These are phyloP conservation scores for Aphelocoma californica DNA, from an alignment of 2,797 vertebrate genomes.

Conservation along the genomic window DNA sequence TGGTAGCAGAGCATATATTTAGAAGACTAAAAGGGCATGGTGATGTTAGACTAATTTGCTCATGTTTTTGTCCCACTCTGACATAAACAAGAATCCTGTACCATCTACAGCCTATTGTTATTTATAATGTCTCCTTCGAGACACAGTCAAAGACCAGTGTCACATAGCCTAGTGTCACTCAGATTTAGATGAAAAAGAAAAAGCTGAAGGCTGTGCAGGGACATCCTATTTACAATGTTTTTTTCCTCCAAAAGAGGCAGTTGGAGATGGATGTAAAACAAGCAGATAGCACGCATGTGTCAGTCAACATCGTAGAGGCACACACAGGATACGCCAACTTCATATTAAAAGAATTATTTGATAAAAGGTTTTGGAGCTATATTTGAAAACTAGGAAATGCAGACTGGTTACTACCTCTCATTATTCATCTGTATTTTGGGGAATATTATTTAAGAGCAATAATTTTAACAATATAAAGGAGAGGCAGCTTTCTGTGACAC, in stretches of 20 bases:
- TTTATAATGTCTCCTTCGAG: neutral
- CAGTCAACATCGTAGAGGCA: neutral
- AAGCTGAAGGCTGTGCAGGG: neutral
- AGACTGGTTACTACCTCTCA: neutral
- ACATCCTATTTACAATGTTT: neutral
- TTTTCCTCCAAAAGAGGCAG: neutral
- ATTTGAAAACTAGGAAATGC: conserved; percentile 29
- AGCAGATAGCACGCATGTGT: neutral
- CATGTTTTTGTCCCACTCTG: neutral
- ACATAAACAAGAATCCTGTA: neutral
- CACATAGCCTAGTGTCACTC: neutral
- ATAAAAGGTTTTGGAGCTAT: neutral
- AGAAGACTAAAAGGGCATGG: neutral
- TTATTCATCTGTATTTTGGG: neutral
- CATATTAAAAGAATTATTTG: neutral
- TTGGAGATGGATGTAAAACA: neutral
- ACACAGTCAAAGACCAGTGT: neutral
- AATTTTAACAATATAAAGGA: neutral
- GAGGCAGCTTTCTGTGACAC: neutral
- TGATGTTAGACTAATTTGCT: neutral
- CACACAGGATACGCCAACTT: neutral
- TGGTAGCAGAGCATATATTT: neutral
- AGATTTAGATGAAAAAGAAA: neutral
- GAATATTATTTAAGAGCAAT: neutral
- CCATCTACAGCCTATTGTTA: neutral